phyloP scores from a whole-genome alignment of 2,888 invertebrate genomes.

The Dione vanillae region DNA sequence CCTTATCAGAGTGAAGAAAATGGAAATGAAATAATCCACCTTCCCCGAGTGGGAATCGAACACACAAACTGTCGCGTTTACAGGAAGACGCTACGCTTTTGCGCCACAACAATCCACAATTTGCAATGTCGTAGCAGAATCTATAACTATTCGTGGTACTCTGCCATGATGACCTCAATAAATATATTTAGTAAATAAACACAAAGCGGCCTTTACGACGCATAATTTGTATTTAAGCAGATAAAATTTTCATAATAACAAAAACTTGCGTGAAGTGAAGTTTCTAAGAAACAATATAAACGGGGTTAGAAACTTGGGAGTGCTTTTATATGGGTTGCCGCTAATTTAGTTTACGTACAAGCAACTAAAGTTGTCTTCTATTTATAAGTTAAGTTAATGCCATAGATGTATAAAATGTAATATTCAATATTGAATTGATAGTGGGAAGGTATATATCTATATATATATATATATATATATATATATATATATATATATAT shows the following conservation, averaged over 20 bases:
- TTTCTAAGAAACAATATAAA: constrained; percentile 25
- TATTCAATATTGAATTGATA: neutral
- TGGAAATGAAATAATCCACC: too few relatives aligned
- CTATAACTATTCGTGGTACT: too few relatives aligned
- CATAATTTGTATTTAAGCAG: neutral
- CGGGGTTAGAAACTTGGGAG: constrained; percentile 27
- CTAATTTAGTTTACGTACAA: constrained; percentile 24
- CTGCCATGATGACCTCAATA: neutral
- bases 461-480: too few relatives aligned
- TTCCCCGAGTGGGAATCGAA: too few relatives aligned
- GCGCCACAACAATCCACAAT: too few relatives aligned
- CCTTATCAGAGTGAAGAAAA: too few relatives aligned
- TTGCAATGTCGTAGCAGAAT: too few relatives aligned
- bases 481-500: too few relatives aligned
- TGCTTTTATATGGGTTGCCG: constrained; percentile 28
- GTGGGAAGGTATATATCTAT: neutral
- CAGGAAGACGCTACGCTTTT: too few relatives aligned
- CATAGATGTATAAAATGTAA: constrained; percentile 1
- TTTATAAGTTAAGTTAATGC: constrained; percentile 14
- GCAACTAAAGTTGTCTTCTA: constrained; percentile 17
- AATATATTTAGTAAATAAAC: neutral
- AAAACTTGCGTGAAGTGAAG: constrained; percentile 16
- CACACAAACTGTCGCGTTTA: too few relatives aligned
- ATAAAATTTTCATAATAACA: constrained; percentile 13
- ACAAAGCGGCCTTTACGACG: neutral